Conservation (phyloP, 2,797 vertebrate species). For the Galago senegalensis region DNA sequence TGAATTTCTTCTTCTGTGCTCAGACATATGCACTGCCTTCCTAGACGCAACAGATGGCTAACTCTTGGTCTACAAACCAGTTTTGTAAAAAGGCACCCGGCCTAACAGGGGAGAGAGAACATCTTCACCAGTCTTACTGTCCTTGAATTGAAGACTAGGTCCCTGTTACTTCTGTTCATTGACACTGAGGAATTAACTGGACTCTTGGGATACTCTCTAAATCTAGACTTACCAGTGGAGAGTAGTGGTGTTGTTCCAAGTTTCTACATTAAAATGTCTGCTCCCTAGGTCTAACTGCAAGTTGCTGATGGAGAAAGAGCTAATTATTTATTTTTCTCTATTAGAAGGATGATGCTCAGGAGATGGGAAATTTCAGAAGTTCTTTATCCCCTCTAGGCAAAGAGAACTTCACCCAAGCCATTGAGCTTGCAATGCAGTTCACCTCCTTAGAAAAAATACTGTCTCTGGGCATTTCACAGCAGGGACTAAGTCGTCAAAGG, state of each 20-base stretch:
- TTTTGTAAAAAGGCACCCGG: background rate
- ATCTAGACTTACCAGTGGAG: background rate
- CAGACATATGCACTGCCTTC: background rate
- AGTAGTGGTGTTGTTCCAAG: background rate
- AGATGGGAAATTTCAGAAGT: slow-evolving; percentile 24
- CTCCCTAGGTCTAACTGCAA: slow-evolving; percentile 6
- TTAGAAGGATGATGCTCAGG: background rate
- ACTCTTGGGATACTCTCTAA: background rate
- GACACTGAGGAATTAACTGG: background rate
- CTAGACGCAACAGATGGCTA: slow-evolving; percentile 27
- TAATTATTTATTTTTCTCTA: slow-evolving; percentile 46
- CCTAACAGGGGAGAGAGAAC: background rate
- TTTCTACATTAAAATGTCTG: background rate
- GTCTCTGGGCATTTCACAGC: background rate
- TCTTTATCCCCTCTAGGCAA: background rate
- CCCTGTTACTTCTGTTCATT: background rate
- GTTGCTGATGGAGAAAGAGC: background rate
- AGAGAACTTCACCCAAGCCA: background rate
- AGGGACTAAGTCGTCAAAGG: slow-evolving; percentile 9
- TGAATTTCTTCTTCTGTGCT: background rate
- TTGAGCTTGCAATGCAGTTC: background rate
- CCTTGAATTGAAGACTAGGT: background rate
- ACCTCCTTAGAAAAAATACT: background rate
- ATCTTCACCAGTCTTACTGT: background rate
- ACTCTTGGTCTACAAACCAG: slow-evolving; percentile 40